phyloP scores from a whole-genome alignment of 2,113 vertebrate genomes.

The Falco punctatus region DNA sequence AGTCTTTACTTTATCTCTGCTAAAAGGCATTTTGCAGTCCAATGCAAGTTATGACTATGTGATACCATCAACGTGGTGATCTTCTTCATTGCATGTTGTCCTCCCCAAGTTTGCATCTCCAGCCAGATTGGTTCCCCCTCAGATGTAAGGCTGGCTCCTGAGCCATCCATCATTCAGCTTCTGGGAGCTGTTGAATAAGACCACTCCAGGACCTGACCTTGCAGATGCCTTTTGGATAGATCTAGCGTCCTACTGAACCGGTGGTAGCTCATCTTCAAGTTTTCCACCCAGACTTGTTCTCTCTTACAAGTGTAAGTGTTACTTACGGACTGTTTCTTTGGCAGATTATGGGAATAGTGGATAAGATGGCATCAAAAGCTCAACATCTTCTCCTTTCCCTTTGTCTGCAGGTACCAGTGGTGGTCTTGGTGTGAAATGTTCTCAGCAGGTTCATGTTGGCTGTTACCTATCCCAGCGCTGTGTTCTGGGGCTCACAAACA shows the following conservation, averaged over 20 bases:
- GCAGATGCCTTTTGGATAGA: background rate
- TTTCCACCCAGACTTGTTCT: background rate
- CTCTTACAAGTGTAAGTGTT: background rate
- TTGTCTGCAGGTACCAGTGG: background rate
- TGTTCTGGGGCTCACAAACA: background rate
- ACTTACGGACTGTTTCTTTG: background rate
- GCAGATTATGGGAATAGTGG: background rate
- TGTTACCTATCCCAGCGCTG: background rate
- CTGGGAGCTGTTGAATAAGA: background rate
- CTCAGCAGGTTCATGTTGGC: background rate
- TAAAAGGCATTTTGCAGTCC: background rate
- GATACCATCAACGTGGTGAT: background rate
- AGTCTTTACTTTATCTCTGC: background rate
- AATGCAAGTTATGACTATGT: background rate
- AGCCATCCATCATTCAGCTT: background rate
- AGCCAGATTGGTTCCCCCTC: background rate
- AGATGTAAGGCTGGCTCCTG: too few species aligned
- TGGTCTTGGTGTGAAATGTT: background rate
- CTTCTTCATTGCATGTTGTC: too few species aligned
- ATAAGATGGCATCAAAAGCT: background rate
- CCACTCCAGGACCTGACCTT: background rate
- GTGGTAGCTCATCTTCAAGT: too few species aligned
- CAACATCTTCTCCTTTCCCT: background rate
- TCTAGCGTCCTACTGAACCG: background rate
- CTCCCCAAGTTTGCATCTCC: background rate